phyloP scores from a whole-genome alignment of 2,113 vertebrate species.

The Peromyscus leucopus region DNA sequence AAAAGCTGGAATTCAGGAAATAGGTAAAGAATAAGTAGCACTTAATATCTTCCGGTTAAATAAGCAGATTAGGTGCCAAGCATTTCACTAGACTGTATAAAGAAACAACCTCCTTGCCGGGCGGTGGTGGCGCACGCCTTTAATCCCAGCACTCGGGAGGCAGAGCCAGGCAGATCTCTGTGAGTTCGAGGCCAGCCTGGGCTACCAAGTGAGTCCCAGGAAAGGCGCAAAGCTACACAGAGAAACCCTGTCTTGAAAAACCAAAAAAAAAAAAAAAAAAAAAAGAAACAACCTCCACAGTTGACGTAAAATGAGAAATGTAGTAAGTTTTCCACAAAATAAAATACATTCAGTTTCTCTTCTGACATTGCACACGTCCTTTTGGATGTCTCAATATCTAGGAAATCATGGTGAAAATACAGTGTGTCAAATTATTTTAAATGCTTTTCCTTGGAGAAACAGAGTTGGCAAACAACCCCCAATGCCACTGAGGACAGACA shows the following conservation, averaged over 20 bases:
- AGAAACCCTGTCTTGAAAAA: too few relatives aligned
- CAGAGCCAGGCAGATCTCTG: too few relatives aligned
- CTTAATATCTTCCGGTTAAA: background rate
- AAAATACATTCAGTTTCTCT: constrained; percentile 52
- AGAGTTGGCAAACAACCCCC: constrained; percentile 4
- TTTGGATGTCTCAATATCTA: constrained; percentile 8
- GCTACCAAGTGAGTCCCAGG: too few relatives aligned
- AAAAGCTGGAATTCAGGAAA: constrained; percentile 30
- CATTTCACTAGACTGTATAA: background rate
- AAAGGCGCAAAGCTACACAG: too few relatives aligned
- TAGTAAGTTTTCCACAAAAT: constrained; percentile 17
- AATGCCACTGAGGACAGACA: background rate
- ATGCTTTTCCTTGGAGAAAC: background rate
- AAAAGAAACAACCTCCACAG: background rate
- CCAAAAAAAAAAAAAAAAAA: background rate
- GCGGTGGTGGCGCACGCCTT: too few relatives aligned
- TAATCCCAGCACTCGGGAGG: too few relatives aligned
- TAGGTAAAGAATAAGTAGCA: background rate
- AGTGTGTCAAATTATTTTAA: constrained; percentile 24
- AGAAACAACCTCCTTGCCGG: background rate
- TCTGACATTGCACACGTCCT: constrained; percentile 27
- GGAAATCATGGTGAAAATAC: constrained; percentile 15
- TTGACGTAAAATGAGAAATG: background rate
- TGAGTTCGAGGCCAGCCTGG: too few relatives aligned
- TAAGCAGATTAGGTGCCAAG: background rate